phyloP scores from a whole-genome alignment of 1,140 invertebrate genomes.

The Melanaphis sacchari region DNA sequence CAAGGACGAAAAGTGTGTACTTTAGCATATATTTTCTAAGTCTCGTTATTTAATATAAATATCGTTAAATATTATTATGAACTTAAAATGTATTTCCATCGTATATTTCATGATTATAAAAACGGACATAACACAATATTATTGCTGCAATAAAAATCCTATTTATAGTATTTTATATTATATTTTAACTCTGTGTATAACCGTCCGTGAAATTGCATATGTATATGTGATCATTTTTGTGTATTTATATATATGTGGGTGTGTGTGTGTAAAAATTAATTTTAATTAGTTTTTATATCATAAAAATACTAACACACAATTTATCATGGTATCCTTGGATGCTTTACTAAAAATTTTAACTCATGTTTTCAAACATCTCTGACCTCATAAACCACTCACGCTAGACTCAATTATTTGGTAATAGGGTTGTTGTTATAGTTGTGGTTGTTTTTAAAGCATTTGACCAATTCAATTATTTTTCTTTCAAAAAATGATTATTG shows the following conservation, averaged over 20 bases:
- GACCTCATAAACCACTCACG: neutral
- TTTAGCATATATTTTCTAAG: neutral
- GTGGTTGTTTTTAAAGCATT: neutral
- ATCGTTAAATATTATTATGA: neutral
- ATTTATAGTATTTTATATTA: neutral
- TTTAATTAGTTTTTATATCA: neutral
- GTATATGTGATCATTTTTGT: neutral
- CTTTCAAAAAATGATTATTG: neutral
- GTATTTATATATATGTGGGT: neutral
- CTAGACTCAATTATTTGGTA: neutral
- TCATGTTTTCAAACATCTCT: neutral
- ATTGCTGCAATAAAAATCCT: neutral
- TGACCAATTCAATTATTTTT: neutral
- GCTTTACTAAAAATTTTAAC: neutral
- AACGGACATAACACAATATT: neutral
- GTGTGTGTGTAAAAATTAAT: neutral
- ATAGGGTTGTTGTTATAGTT: neutral
- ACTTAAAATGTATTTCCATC: neutral
- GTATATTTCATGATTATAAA: neutral
- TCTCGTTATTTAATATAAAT: neutral
- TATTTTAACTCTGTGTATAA: neutral
- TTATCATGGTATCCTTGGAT: neutral
- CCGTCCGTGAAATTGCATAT: neutral
- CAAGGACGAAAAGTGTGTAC: neutral
- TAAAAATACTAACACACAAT: neutral